These are phyloP conservation scores for Hedychridium roseum DNA, from an alignment of 2,888 invertebrate species.

Conservation along the genomic window DNA sequence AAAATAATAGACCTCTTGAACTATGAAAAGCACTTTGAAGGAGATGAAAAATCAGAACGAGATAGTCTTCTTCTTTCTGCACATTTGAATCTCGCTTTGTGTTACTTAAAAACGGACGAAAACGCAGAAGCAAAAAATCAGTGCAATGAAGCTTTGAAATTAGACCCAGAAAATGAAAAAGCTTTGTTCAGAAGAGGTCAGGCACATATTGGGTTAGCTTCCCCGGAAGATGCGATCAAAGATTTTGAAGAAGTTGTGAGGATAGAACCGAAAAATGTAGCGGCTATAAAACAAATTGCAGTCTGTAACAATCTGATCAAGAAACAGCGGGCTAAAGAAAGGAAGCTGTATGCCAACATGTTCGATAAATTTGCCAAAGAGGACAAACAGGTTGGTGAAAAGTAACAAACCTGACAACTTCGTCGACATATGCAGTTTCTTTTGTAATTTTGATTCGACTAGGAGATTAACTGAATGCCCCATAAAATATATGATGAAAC, in stretches of 20 bases:
- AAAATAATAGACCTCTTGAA: constrained; percentile 75
- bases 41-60: constrained; percentile 62
- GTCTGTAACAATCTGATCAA: constrained; percentile 78
- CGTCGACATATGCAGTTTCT: no score
- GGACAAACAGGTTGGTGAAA: constrained; percentile 70
- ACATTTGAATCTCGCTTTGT: constrained; percentile 83
- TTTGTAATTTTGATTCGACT: no score
- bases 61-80: constrained; percentile 73
- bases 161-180: constrained; percentile 84
- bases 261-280: constrained; percentile 86
- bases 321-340: constrained; percentile 81
- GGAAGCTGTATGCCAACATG: constrained; percentile 91
- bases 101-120: constrained; percentile 79
- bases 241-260: constrained; percentile 82
- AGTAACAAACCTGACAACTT: constrained; percentile 16
- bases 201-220: constrained; percentile 78
- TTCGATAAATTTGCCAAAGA: constrained; percentile 90
- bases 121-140: constrained; percentile 76
- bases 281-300: constrained; percentile 81
- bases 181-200: constrained; percentile 89
- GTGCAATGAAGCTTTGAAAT: constrained; percentile 79
- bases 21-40: constrained; percentile 24
- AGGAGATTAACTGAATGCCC: no score
- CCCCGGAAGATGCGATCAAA: constrained; percentile 77
- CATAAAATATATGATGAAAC: constrained; percentile 1